Base-by-base conservation (phyloP, 2,797 vertebrate species). In the Acanthurus lineatus region DNA sequence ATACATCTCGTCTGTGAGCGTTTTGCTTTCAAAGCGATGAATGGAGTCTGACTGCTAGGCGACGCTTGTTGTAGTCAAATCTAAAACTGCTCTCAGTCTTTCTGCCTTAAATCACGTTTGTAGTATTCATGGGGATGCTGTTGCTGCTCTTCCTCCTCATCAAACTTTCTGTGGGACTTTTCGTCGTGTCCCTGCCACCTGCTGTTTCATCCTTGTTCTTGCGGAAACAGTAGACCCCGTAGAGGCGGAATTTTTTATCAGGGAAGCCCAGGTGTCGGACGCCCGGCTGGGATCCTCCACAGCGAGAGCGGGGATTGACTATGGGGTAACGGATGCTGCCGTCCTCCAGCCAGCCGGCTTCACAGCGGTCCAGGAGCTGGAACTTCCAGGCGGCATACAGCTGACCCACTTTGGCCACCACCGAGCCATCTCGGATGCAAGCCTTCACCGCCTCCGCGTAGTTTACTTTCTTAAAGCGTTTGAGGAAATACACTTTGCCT, bases 251-350 rank as follows among this genome's bases (percentile, higher is more conserved):
- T 68, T 97, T 96, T 84, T 96, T 96, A 72, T 97, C 97, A 0
- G 98, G 97, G 85, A 98, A 99, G 74, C 98, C 97, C 3, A 99
- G 92, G 93, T 96, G 97, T 60, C 97, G 95, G 20, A 99, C 96
- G 0, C 98, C 97, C 0, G 97, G 97, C 64, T 96, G 93, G 1
- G 86, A 81, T 42, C 97, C 97, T 0, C 98, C 98, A 1, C 98
- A 99, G 80, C 97, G 97, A 0, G 93, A 81, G 0, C 98, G 95
- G 0, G 98, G 98, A 76, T 98, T 99, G 76, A 99, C 97, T 16
- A 99, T 97, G 77, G 98, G 97, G 88, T 99, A 99, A 32, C 98
- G 97, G 62, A 97, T 95, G 86, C 97, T 98, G 66, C 96, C 97
- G 1, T 99, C 98, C 54, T 96, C 96, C 83, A 99, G 84, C 98